A percentile compares a stretch with the other conserved stretches of the same genome.
Conservation (phyloP, 2,888 invertebrate species). For the Coecobrya sp. region DNA sequence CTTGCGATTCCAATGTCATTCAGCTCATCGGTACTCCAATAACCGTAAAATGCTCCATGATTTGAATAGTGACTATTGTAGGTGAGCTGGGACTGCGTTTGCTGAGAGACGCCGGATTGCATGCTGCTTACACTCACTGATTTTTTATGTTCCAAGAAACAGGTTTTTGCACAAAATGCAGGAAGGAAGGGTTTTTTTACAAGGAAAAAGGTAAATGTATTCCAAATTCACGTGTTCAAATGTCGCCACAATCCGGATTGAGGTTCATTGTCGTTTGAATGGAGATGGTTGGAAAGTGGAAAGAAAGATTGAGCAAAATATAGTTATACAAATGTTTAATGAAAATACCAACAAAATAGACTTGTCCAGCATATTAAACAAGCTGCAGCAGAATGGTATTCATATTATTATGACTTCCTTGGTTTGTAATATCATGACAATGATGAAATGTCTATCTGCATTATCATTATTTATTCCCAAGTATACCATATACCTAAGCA, state of each 20-base stretch:
- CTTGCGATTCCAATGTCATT: slow-evolving; percentile 41
- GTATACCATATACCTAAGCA: no score
- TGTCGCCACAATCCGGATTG: background rate
- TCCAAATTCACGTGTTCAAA: no score
- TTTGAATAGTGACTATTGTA: background rate
- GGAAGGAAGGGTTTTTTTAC: no score
- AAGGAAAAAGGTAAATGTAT: no score
- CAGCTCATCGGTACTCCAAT: slow-evolving; percentile 50
- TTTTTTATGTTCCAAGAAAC: background rate
- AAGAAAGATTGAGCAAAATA: background rate
- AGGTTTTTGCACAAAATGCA: background rate
- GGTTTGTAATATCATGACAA: no score
- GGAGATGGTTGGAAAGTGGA: background rate
- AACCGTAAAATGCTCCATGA: slow-evolving; percentile 12
- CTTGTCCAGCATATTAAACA: background rate
- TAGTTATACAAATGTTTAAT: background rate
- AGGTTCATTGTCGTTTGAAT: background rate
- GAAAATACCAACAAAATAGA: background rate
- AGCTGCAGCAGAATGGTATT: background rate
- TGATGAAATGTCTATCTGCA: no score
- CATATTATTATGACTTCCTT: no score
- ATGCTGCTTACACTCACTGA: slow-evolving; percentile 36
- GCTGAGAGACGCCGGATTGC: background rate
- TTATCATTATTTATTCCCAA: no score
- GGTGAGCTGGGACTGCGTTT: background rate